Base-by-base conservation (phyloP, 2,888 invertebrate species). In the Thyatira batis region DNA sequence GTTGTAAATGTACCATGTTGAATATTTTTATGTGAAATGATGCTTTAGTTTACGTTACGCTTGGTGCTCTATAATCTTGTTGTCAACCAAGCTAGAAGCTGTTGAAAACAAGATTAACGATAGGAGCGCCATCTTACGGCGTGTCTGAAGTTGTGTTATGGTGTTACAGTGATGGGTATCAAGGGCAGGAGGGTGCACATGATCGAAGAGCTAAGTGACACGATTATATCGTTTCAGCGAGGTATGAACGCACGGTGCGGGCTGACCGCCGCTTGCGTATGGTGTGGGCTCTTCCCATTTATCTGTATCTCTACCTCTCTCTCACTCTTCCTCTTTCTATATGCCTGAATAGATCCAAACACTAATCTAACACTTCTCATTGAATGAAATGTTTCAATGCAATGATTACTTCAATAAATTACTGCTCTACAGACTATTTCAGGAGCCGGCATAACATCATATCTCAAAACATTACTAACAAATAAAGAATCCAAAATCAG, bases 211-310 rank as follows among this genome's bases (percentile, higher is more conserved):
- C 95, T 98, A 93, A 98, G 98, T 93, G 98, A 98, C 93, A 98
- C 98, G 87, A 97, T 98, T 92, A 98, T 98, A 94, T 98, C 98
- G 90, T 98, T 98, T 95, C 98, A 98, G 95, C 95, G 98, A 98
- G 98, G 98, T 98, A 97, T 95, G 94, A 88, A 82, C 71, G 84
- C 88, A 85, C 85, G 80, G 79, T 72, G 78, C 72, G 74, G 78
- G 71, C 67, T 67, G 68, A 65, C 71, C 65, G 63, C 61, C 77
- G 79, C 80, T 84, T 84, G 69, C 73, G 90, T 88, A 91, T 89
- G 89, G 84, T 89, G 83, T 84, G 82, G 85, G 74, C 71, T 77
- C 78, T 80, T 67, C 64, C 63, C 71, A 73, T 71, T 56, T 57
- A 17, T 63, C 57, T 66, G 63, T 66, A 50, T 60, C 62, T 61